phyloP scores from a whole-genome alignment of 2,797 vertebrate genomes.

The Sorex maritimensis region DNA sequence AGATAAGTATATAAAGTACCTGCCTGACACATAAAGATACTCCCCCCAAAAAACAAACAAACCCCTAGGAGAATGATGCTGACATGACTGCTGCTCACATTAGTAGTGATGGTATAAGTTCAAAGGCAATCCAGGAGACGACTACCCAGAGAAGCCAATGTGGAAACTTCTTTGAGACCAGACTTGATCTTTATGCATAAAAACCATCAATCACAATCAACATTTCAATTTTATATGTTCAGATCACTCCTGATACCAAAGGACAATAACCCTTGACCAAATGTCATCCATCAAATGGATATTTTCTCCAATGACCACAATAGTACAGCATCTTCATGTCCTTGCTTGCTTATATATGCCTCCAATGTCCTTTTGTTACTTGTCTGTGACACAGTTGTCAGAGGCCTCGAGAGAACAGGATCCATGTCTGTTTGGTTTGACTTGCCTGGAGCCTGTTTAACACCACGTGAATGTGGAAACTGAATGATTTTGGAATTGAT shows the following conservation, averaged over 20 bases:
- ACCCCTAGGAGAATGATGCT: background rate
- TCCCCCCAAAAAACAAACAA: background rate
- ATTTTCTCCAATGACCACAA: slow-evolving; percentile 5
- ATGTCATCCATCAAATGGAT: background rate
- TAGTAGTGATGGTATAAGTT: background rate
- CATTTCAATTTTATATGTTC: background rate
- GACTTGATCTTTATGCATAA: slow-evolving; percentile 15
- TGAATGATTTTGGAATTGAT: slow-evolving; percentile 31
- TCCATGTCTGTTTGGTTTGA: background rate
- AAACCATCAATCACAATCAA: background rate
- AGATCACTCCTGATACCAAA: background rate
- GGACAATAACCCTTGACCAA: background rate
- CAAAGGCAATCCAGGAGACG: background rate
- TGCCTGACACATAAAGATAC: background rate
- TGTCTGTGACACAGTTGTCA: background rate
- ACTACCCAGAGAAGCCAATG: background rate
- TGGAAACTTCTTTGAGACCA: background rate
- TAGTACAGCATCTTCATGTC: background rate
- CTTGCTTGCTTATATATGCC: background rate
- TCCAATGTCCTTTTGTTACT: background rate
- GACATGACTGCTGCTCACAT: background rate
- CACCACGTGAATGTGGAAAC: background rate
- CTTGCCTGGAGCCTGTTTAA: background rate
- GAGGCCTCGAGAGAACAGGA: background rate
- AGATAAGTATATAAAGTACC: background rate